Percentiles rank a stretch among this genome's conserved stretches.
Evolutionary conservation across 2,113 vertebrate genomes (phyloP).

Genomic region (Arothron firmamentum): DNA sequence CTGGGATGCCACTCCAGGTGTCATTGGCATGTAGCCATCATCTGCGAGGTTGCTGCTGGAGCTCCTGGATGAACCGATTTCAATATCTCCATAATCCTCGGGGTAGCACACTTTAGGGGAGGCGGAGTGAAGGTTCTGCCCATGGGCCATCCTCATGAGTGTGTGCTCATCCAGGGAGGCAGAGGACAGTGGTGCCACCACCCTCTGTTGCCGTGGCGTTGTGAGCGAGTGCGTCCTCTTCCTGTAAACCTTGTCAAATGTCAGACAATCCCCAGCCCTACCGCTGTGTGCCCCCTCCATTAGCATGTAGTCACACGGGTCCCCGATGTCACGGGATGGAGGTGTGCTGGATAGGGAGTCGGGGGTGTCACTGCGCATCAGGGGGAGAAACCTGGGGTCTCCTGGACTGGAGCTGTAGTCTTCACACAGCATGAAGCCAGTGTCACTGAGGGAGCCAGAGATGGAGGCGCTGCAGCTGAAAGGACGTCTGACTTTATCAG

Average conservation of each 20-base stretch:
- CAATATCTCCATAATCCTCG: conserved; percentile 89
- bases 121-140: conserved; percentile 76
- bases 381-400: conserved; percentile 76
- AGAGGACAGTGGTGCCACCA: conserved; percentile 80
- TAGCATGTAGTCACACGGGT: conserved; percentile 84
- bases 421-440: conserved; percentile 89
- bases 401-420: conserved; percentile 89
- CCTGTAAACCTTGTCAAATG: conserved; percentile 78
- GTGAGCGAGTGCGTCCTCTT: conserved; percentile 90
- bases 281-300: conserved; percentile 80
- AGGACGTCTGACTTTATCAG: conserved; percentile 80
- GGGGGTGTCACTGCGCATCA: conserved; percentile 85
- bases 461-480: conserved; percentile 88
- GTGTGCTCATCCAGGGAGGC: conserved; percentile 92
- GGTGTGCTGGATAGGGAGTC: conserved; percentile 88
- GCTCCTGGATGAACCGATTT: conserved; percentile 82
- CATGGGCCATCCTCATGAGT: conserved; percentile 81
- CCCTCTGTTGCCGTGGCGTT: conserved; percentile 79
- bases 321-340: conserved; percentile 76
- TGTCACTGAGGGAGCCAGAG: conserved; percentile 89
- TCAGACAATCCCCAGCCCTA: conserved; percentile 50
- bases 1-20: conserved; percentile 71
- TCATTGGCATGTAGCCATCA: conserved; percentile 96
- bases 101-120: conserved; percentile 85
- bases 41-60: conserved; percentile 78